Base-by-base conservation (phyloP, 2,888 invertebrate species). In the Papilio protenor region DNA sequence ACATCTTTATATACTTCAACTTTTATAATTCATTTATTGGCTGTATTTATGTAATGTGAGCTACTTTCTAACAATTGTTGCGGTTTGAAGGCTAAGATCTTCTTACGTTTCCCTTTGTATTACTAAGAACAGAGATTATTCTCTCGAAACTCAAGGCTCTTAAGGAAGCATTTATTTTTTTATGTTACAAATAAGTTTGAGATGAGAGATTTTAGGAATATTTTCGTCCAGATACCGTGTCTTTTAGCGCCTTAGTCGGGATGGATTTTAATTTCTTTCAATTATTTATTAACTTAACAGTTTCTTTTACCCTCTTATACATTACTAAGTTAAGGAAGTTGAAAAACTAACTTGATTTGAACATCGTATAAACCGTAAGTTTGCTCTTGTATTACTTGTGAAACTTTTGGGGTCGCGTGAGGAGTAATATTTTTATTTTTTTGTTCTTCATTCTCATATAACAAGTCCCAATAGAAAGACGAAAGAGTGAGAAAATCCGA, bases 81-180 rank as follows among this genome's bases (percentile, higher is more conserved):
- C 11, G 57, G 57, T 57, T 57, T 57, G 2, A 11, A 57, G 0
- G 21, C 14, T 0, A 57, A 12, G 2, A 73, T 33, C 40, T 57
- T 40, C 21, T 49, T 57, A 73, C 21, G 45, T 45, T 59, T 59
- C 59, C 59, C 14, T 73, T 73, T 73, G 59, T 57, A 57, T 21
- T 18, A 40, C 40, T 40, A 40, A 40, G 40, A 71, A 57, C 57
- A 55, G 40, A 40, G 52, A 33, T 73, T n/a, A 59, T 59, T 73
- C 57, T 40, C 23, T 40, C n/a, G 45, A 69, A 69, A 40, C 59
- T 40, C 40, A 73, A 73, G 59, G 21, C 73, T 73, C 73, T 73
- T 73, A 73, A 59, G 73, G 73, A 55, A 73, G 55, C 47, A 73
- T 73, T 71, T 71, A 21, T 72, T 45, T 73, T 73, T 73, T 73